Conservation (phyloP, 2,113 vertebrate species). For the Axis porcinus region DNA sequence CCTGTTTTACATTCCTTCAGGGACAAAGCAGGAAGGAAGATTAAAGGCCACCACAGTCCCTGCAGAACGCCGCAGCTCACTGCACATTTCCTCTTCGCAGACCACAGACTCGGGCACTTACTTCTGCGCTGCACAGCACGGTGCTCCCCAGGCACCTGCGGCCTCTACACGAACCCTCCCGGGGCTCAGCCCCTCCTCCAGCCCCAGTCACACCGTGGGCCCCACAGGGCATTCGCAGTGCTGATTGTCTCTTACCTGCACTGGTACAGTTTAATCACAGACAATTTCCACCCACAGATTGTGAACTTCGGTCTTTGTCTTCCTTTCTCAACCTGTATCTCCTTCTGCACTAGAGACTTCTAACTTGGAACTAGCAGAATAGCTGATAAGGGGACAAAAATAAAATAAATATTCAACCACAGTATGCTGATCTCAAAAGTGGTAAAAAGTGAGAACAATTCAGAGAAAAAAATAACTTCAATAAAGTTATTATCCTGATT, state of each 20-base stretch:
- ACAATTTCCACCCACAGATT: not conserved
- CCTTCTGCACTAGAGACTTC: not conserved
- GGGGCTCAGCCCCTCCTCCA: not conserved
- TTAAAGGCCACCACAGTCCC: fast-evolving
- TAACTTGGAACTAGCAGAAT: not conserved
- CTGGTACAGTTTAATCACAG: not conserved
- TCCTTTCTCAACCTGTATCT: not conserved
- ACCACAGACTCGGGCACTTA: not conserved
- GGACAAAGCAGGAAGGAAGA: conserved; percentile 26
- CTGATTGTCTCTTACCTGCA: fast-evolving
- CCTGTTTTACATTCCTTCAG: conserved; percentile 1
- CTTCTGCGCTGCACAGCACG: conserved; percentile 15
- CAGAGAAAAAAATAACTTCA: no score
- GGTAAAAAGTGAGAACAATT: no score
- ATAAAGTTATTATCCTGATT: no score
- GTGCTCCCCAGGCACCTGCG: not conserved
- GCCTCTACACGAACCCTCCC: not conserved
- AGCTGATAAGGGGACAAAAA: not conserved
- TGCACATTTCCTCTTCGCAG: not conserved
- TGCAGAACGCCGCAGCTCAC: not conserved
- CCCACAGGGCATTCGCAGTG: fast-evolving
- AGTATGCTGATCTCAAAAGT: no score
- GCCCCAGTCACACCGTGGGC: fast-evolving
- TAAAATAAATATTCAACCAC: not conserved
- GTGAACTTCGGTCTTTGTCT: not conserved